These are phyloP conservation scores for Macquaria ambigua DNA, from an alignment of 2,113 vertebrate species.

Conservation along the genomic window DNA sequence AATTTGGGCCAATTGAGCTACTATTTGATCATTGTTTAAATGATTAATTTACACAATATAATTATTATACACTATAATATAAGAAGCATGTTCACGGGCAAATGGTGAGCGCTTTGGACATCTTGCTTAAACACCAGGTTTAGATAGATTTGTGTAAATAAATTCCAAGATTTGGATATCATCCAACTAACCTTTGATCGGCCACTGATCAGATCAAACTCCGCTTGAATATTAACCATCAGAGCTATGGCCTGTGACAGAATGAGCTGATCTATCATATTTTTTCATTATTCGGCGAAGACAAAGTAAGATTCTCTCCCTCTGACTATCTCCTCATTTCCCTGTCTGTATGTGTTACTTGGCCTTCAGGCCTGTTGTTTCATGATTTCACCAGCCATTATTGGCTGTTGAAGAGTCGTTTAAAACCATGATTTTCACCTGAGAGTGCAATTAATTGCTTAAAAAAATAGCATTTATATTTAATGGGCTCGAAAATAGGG, in stretches of 20 bases:
- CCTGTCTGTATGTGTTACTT: not conserved
- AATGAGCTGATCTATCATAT: not conserved
- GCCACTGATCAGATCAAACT: not conserved
- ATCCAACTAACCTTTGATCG: slow-evolving; percentile 47
- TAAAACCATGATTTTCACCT: slow-evolving; percentile 41
- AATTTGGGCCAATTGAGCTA: not conserved
- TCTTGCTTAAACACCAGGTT: not conserved
- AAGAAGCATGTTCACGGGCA: not conserved
- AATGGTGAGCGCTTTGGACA: not conserved
- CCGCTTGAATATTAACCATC: slow-evolving; percentile 35
- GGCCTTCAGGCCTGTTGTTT: slow-evolving; percentile 52
- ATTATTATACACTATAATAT: no score
- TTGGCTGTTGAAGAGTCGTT: slow-evolving; percentile 4
- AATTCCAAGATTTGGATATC: slow-evolving; percentile 15
- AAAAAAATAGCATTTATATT: slow-evolving; percentile 33
- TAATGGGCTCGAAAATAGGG: slow-evolving; percentile 38
- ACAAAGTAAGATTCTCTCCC: not conserved
- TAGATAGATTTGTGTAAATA: not conserved
- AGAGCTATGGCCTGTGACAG: not conserved
- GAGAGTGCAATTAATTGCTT: slow-evolving; percentile 26
- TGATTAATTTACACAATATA: not conserved
- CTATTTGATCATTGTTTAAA: not conserved
- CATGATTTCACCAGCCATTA: not conserved
- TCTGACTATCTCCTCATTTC: not conserved
- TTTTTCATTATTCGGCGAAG: not conserved